Conservation (phyloP, 2,113 vertebrate genomes). For the Hystrix cristata region DNA sequence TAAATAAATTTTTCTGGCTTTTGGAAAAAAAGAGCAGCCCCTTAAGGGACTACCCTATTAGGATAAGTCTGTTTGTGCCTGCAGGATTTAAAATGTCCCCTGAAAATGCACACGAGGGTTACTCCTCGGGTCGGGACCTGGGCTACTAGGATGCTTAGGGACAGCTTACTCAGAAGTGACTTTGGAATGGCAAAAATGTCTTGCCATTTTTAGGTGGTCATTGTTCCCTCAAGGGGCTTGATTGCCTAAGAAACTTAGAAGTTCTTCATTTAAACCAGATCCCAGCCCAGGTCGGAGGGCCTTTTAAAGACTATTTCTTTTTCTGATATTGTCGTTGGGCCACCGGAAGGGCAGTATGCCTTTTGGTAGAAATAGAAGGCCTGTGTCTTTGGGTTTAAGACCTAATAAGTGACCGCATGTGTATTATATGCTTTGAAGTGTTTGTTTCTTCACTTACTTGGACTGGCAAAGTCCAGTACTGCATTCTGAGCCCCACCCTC, state of each 20-base stretch:
- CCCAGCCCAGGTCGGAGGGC: too few species aligned
- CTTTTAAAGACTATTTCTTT: too few species aligned
- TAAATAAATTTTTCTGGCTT: constrained; percentile 63
- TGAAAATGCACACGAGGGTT: neutral
- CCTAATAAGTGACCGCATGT: neutral
- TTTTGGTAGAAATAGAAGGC: neutral
- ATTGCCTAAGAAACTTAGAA: neutral
- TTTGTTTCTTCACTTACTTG: neutral
- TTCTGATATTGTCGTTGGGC: too few species aligned
- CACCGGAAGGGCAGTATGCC: too few species aligned
- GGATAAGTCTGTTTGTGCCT: neutral
- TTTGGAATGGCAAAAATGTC: neutral
- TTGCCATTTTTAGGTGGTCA: neutral
- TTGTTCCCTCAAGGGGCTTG: neutral
- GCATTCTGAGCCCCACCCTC: neutral
- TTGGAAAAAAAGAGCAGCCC: constrained; percentile 70
- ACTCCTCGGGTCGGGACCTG: neutral
- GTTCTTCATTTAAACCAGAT: neutral
- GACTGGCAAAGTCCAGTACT: neutral
- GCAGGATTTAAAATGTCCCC: neutral
- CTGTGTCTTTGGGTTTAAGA: neutral
- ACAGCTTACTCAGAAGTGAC: neutral
- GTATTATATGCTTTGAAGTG: neutral
- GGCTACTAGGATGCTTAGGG: neutral
- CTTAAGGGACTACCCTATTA: neutral